Conservation (phyloP, 2,797 vertebrate species). For the Otolemur crassicaudatus region DNA sequence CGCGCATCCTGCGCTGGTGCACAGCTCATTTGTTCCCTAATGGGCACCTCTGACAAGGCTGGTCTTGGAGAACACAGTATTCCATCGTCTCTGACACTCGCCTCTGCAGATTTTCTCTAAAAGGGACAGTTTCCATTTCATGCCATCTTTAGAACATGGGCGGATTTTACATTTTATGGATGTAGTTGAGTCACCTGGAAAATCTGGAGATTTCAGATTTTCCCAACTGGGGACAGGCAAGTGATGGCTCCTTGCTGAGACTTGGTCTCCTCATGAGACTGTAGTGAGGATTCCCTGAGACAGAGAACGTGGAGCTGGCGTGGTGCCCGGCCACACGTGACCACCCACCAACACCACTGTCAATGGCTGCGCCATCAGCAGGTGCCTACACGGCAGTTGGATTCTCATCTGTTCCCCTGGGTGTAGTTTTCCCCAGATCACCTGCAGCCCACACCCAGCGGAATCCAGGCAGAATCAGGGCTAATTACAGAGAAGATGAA, state of each 20-base stretch:
- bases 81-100: constrained; percentile 29
- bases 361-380: not conserved
- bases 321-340: not conserved
- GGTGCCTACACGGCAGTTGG: not conserved
- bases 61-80: not conserved
- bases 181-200: not conserved
- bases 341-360: accelerated
- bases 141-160: not conserved
- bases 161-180: too few relatives aligned
- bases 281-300: not conserved
- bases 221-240: not conserved
- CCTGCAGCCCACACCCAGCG: not conserved
- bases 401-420: accelerated
- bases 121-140: not conserved
- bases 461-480: not conserved
- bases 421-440: not conserved
- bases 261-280: not conserved
- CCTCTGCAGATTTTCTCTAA: constrained; percentile 27
- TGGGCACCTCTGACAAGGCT: constrained; percentile 36
- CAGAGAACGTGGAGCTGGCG: accelerated
- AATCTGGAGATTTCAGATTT: not conserved
- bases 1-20: not conserved
- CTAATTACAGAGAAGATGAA: not conserved
- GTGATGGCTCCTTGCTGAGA: not conserved
- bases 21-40: not conserved